Percentiles rank a stretch among this genome's conserved stretches.
Conservation (phyloP, 2,113 vertebrate species). For the Amazona guildingii region DNA sequence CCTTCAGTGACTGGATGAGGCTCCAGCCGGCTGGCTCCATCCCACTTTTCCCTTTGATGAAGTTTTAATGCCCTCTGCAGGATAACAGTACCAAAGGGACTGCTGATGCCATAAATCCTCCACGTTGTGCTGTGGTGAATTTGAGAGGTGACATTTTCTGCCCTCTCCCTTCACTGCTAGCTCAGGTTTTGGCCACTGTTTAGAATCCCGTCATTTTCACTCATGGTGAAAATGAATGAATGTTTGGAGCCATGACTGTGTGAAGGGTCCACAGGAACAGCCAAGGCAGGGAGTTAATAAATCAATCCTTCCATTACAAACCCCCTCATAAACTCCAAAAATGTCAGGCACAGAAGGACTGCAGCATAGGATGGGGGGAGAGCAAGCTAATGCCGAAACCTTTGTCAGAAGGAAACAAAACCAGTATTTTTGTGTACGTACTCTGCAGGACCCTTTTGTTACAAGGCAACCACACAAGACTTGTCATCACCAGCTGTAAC, state of each 20-base stretch:
- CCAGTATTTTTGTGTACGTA: neutral
- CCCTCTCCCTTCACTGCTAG: neutral
- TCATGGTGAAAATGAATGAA: neutral
- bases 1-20: neutral
- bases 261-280: neutral
- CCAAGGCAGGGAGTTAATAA: neutral
- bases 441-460: neutral
- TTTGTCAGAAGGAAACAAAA: neutral
- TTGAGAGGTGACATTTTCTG: neutral
- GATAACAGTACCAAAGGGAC: neutral
- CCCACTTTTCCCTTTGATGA: neutral
- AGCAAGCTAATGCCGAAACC: neutral
- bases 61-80: conserved; percentile 66
- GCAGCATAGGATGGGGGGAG: neutral
- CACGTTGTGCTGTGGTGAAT: neutral
- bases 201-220: neutral
- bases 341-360: neutral
- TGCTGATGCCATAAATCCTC: neutral
- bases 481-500: neutral
- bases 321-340: neutral
- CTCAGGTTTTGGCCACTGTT: neutral
- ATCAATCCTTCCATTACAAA: neutral
- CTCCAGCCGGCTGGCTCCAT: neutral
- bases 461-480: neutral
- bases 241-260: neutral